phyloP scores from a whole-genome alignment of 2,797 vertebrate species.

The Enteromius unitaeniatus region DNA sequence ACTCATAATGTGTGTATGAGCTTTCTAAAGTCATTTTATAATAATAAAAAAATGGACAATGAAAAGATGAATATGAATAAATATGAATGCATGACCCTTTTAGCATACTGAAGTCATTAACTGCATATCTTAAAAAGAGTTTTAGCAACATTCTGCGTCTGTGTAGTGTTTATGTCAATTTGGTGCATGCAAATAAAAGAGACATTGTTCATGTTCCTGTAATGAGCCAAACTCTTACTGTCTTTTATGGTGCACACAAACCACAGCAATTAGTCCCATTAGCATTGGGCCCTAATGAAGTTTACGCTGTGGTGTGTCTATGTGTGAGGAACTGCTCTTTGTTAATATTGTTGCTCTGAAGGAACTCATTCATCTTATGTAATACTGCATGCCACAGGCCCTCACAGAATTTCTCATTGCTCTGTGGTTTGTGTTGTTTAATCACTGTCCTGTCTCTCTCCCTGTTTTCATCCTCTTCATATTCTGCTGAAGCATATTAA shows the following conservation, averaged over 20 bases:
- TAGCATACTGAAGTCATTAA: not conserved
- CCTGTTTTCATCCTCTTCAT: not conserved
- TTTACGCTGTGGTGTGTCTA: conserved; percentile 59
- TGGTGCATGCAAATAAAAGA: conserved; percentile 2
- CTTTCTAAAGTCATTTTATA: not conserved
- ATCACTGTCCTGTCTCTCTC: not conserved
- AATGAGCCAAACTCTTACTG: not conserved
- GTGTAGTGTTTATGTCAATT: not conserved
- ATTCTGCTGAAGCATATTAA: conserved; percentile 43
- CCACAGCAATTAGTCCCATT: conserved; percentile 77
- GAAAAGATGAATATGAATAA: not conserved
- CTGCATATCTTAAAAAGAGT: not conserved
- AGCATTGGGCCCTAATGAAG: conserved; percentile 74
- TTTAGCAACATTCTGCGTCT: not conserved
- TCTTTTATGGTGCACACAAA: conserved; percentile 20
- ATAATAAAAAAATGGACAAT: not conserved
- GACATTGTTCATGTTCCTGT: conserved; percentile 28
- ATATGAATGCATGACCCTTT: not conserved
- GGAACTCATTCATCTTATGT: conserved; percentile 61
- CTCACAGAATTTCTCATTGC: conserved; percentile 3
- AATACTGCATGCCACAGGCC: conserved; percentile 47
- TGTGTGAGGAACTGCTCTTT: conserved; percentile 72
- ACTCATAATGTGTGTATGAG: not conserved
- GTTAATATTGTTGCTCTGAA: conserved; percentile 70
- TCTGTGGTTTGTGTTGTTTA: conserved; percentile 7